A percentile compares a stretch with the other conserved stretches of the same genome.
Evolutionary conservation across 2,888 invertebrate genomes (phyloP).

Genomic region (Amphipoea oculea): DNA sequence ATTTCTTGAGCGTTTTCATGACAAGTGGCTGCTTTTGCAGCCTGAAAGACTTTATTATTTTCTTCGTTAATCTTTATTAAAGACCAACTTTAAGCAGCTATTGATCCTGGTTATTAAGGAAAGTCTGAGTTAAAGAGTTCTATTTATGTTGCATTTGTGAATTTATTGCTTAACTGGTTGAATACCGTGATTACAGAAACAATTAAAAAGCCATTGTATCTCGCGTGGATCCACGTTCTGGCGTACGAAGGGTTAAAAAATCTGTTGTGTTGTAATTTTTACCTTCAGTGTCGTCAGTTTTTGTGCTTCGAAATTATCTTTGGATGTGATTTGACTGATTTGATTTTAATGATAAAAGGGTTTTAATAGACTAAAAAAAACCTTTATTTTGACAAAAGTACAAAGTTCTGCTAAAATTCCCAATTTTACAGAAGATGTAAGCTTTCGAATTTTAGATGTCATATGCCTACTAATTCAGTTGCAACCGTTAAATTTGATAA

Average conservation of each 20-base stretch:
- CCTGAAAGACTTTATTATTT: conserved; percentile 38
- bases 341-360: background rate
- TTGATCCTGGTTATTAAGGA: background rate
- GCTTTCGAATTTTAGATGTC: background rate
- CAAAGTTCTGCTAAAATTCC: background rate
- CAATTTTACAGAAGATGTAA: background rate
- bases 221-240: too few relatives aligned
- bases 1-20: conserved; percentile 41
- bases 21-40: conserved; percentile 32
- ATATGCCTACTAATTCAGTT: conserved; percentile 8
- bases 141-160: background rate
- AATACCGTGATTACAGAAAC: too few relatives aligned
- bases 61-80: conserved; percentile 36
- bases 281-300: background rate
- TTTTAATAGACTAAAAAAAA: background rate
- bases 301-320: background rate
- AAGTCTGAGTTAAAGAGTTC: background rate
- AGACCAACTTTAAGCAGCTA: background rate
- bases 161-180: background rate
- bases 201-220: too few relatives aligned
- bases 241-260: too few relatives aligned
- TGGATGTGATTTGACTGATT: background rate
- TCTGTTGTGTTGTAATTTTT: background rate
- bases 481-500: conserved; percentile 7
- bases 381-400: background rate